Conservation (phyloP, 2,113 vertebrate species). For the Ctenomys sociabilis region DNA sequence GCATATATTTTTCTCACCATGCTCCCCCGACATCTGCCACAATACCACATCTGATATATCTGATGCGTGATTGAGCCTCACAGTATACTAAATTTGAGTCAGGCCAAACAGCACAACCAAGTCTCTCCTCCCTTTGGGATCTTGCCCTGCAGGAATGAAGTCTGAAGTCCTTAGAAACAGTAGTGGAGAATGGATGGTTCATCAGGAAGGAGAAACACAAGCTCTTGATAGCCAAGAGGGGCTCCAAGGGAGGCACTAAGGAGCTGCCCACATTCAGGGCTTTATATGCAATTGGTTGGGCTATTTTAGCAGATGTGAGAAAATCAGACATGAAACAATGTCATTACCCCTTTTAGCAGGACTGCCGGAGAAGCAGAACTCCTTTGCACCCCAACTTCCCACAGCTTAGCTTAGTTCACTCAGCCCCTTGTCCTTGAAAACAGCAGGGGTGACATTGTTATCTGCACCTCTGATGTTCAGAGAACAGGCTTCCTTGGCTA, state of each 20-base stretch:
- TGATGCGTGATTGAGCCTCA: not conserved
- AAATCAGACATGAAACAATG: not conserved
- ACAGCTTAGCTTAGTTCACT: not conserved
- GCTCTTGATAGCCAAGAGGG: not conserved
- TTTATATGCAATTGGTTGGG: not conserved
- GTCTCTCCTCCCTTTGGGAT: not conserved
- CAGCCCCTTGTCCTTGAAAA: not conserved
- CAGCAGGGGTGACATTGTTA: not conserved
- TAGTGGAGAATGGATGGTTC: not conserved
- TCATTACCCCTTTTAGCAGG: not conserved
- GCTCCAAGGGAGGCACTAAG: not conserved
- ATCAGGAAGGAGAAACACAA: not conserved
- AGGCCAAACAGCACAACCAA: not conserved
- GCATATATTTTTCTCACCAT: not conserved
- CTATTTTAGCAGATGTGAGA: not conserved
- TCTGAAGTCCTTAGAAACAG: not conserved
- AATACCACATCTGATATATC: not conserved
- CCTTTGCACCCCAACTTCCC: not conserved
- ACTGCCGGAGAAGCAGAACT: not conserved
- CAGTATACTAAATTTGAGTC: not conserved
- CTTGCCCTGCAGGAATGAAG: not conserved
- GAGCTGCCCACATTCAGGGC: not conserved
- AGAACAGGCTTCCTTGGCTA: not conserved
- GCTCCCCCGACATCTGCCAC: not conserved
- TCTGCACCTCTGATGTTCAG: not conserved